phyloP scores from a whole-genome alignment of 2,888 invertebrate genomes.

The Aproaerema taeniolella region DNA sequence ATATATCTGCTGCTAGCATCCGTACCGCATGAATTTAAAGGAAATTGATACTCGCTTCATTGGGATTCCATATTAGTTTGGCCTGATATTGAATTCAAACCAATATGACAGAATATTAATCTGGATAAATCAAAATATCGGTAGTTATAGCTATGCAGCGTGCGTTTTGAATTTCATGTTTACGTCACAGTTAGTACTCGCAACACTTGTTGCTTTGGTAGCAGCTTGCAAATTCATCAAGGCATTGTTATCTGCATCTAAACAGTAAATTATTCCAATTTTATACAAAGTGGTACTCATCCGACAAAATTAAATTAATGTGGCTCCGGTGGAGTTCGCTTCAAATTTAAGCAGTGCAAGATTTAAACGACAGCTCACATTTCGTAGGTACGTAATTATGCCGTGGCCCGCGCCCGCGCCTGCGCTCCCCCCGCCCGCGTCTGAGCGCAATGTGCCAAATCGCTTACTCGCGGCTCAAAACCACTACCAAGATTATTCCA shows the following conservation, averaged over 20 bases:
- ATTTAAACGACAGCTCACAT: slow-evolving; percentile 71
- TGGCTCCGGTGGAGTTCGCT: slow-evolving; percentile 53
- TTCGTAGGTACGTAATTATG: slow-evolving; percentile 70
- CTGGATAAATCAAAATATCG: too few species aligned
- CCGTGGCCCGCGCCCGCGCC: slow-evolving; percentile 51
- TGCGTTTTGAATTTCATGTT: too few species aligned
- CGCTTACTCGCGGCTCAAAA: slow-evolving; percentile 62
- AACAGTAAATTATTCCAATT: slow-evolving; percentile 13
- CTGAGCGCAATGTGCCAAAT: slow-evolving; percentile 71
- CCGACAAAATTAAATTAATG: slow-evolving; percentile 63
- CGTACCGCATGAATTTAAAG: slow-evolving; percentile 11
- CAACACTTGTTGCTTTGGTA: slow-evolving; percentile 9
- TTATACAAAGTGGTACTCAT: slow-evolving; percentile 17
- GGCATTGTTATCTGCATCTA: slow-evolving; percentile 12
- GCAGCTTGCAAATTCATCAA: slow-evolving; percentile 9
- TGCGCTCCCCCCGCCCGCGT: slow-evolving; percentile 55
- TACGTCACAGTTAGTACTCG: too few species aligned
- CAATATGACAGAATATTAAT: too few species aligned
- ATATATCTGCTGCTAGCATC: slow-evolving; percentile 11
- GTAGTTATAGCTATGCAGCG: too few species aligned
- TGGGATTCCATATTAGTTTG: slow-evolving; percentile 9
- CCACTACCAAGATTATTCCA: too few species aligned
- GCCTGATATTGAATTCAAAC: slow-evolving; percentile 5
- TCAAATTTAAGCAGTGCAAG: slow-evolving; percentile 70
- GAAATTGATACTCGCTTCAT: slow-evolving; percentile 11